phyloP scores from a whole-genome alignment of 2,113 vertebrate genomes.

The Tautogolabrus adspersus region DNA sequence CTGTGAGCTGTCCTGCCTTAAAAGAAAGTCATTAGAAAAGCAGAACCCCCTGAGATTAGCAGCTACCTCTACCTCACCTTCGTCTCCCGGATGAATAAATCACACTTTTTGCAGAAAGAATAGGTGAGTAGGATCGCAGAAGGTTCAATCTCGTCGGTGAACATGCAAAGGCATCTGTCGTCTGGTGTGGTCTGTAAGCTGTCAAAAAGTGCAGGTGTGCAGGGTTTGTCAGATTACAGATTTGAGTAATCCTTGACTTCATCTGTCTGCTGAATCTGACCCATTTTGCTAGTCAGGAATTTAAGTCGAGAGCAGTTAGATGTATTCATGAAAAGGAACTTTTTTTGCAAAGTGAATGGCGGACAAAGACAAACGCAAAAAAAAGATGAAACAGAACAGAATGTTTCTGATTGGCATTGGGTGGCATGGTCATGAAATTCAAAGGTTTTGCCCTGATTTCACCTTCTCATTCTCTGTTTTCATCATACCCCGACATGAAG shows the following conservation, averaged over 20 bases:
- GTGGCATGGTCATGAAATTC: conserved; percentile 29
- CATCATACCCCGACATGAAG: conserved; percentile 55
- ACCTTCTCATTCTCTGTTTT: conserved; percentile 61
- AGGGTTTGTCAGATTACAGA: background rate
- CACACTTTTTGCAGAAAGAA: conserved; percentile 37
- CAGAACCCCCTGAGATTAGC: conserved; percentile 40
- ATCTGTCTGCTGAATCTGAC: conserved; percentile 14
- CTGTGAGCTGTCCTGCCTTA: conserved; percentile 36
- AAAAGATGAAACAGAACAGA: conserved; percentile 30
- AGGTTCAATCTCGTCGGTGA: conserved; percentile 10
- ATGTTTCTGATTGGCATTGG: conserved; percentile 25
- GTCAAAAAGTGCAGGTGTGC: background rate
- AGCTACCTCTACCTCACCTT: conserved; percentile 46
- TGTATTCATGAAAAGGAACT: conserved; percentile 1
- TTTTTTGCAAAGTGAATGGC: conserved; percentile 12
- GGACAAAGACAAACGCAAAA: conserved; percentile 33
- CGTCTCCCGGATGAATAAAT: conserved; percentile 57
- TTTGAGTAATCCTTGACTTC: background rate
- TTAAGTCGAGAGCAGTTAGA: background rate
- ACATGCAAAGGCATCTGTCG: background rate
- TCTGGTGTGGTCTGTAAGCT: background rate
- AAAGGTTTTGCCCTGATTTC: conserved; percentile 50
- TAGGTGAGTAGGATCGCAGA: conserved; percentile 13
- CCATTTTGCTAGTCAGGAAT: conserved; percentile 17
- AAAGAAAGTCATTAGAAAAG: conserved; percentile 67